Evolutionary conservation across 2,113 vertebrate species (phyloP).

Genomic region (Oenanthe melanoleuca): DNA sequence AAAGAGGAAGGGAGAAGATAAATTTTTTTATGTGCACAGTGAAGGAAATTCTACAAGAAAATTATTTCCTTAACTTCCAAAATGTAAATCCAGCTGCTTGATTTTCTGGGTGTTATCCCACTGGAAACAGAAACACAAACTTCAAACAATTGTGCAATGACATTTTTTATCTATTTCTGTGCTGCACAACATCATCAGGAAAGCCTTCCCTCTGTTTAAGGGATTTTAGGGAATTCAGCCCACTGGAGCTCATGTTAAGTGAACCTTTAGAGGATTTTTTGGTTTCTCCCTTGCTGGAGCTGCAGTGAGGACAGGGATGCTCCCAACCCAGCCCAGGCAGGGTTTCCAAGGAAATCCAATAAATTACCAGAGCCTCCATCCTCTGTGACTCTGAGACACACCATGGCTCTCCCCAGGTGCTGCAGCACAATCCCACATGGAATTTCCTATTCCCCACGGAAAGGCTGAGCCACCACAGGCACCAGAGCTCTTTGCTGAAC

Average conservation of each 20-base stretch:
- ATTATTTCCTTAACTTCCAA: background rate
- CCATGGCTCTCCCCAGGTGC: background rate
- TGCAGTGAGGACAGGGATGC: background rate
- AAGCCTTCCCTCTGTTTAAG: background rate
- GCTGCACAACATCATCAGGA: background rate
- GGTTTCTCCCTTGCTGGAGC: background rate
- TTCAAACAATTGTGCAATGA: background rate
- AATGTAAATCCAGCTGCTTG: background rate
- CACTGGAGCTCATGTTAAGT: accelerated
- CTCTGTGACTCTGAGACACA: background rate
- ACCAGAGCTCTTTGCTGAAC: background rate
- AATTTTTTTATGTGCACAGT: background rate
- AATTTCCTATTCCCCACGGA: background rate
- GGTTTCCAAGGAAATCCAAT: background rate
- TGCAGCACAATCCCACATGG: background rate
- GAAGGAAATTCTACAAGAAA: background rate
- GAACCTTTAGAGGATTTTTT: background rate
- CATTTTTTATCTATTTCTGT: background rate
- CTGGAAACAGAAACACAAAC: background rate
- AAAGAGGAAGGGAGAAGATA: background rate
- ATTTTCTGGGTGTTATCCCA: background rate
- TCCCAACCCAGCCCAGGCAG: background rate
- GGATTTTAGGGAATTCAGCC: background rate
- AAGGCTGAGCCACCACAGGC: background rate
- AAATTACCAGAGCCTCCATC: background rate